Evolutionary conservation across 1,140 invertebrate species (phyloP).

Genomic region (Limonius californicus): DNA sequence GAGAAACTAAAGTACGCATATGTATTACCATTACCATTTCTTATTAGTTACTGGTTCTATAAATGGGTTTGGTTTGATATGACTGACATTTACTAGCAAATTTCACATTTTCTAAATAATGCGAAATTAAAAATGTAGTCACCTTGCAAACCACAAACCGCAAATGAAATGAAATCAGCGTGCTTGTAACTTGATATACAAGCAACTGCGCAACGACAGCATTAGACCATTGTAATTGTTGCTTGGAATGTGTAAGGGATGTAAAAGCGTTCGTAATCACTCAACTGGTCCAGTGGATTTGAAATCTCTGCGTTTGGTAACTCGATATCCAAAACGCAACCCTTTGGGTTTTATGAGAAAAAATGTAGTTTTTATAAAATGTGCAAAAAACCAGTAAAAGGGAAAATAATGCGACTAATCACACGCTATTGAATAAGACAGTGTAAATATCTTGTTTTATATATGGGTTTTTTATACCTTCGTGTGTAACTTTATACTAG

Average conservation of each 20-base stretch:
- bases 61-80: no score
- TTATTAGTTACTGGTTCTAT: no score
- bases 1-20: no score
- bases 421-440: neutral
- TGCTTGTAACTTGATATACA: conserved; percentile 26
- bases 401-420: neutral
- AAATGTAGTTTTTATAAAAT: conserved; percentile 9
- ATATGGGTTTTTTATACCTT: no score
- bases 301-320: conserved; percentile 19
- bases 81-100: neutral
- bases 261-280: conserved; percentile 26
- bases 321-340: conserved; percentile 16
- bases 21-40: no score
- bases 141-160: conserved; percentile 31
- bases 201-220: conserved; percentile 27
- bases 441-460: no score
- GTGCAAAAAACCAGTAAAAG: neutral
- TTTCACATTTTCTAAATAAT: conserved; percentile 1
- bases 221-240: conserved; percentile 32
- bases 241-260: conserved; percentile 18
- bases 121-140: conserved; percentile 16
- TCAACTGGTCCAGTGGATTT: conserved; percentile 26
- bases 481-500: no score
- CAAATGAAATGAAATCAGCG: conserved; percentile 33
- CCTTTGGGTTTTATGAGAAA: conserved; percentile 19